phyloP scores from a whole-genome alignment of 2,797 vertebrate species.

The Poecile montanus region DNA sequence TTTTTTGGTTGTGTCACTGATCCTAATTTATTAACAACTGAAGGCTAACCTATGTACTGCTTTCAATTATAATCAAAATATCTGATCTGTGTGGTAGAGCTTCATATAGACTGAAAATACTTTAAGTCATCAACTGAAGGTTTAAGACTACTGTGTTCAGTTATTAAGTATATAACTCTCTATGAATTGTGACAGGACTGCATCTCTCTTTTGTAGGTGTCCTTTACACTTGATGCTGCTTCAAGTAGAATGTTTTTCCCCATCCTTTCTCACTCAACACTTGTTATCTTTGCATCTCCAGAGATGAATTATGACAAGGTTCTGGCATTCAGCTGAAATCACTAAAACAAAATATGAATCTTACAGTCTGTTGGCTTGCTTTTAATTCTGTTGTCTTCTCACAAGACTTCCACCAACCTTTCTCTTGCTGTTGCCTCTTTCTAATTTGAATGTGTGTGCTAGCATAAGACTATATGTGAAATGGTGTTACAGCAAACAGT shows the following conservation, averaged over 20 bases:
- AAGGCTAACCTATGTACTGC: neutral
- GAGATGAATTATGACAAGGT: neutral
- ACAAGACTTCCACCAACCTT: neutral
- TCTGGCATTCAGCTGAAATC: slow-evolving; percentile 9
- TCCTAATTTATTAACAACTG: neutral
- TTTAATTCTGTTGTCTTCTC: slow-evolving; percentile 5
- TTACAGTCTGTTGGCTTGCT: neutral
- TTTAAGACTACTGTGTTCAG: neutral
- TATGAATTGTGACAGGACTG: neutral
- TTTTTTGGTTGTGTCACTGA: neutral
- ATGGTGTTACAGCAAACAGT: neutral
- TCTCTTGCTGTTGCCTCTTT: neutral
- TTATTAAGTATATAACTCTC: neutral
- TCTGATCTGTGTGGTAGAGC: neutral
- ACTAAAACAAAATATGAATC: neutral
- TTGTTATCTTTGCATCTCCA: neutral
- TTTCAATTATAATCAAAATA: neutral
- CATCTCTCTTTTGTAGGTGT: neutral
- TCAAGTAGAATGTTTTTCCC: neutral
- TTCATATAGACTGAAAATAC: neutral
- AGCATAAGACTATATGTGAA: neutral
- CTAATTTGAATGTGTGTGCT: neutral
- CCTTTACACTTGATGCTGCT: neutral
- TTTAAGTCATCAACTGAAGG: neutral
- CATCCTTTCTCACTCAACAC: neutral